Base-by-base conservation (phyloP, 2,888 invertebrate species). In the Oasisia sp. region DNA sequence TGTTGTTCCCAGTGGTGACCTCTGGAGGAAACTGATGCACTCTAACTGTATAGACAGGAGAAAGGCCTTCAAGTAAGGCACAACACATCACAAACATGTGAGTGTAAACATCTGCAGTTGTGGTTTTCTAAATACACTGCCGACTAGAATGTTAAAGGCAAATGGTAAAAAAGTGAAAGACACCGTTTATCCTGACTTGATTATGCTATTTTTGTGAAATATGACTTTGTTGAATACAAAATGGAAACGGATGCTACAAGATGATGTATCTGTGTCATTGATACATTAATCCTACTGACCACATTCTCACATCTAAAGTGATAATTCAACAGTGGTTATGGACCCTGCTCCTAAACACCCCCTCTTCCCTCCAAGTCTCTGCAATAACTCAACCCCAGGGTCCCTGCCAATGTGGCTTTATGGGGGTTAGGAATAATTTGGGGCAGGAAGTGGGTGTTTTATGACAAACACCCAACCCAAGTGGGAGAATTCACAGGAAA, bases 401-500 rank as follows among this genome's bases (percentile, higher is more conserved):
- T 27, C 58, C 58, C 27, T 74, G 7, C 5, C 74, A 5, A 3
- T 74, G 74, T 74, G 74, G 19, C 74, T 74, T 74, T 74, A 74
- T 74, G 74, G 74, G 74, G 12, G 19, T 74, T n/a, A 74, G 7
- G 27, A 19, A 27, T 27, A 74, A 19, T 74, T 27, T 19, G 74
- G 74, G 74, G 74, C 74, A 74, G 74, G 74, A 74, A 74, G 27
- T 74, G 74, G 74, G 27, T 74, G n/a, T 74, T 74, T 74, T 74
- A 74, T 74, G 74, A 74, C 74, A 74, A 74, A 74, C 74, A 74
- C 27, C 74, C 74, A 74, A 19, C 27, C 74, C n/a, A 74, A 74
- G 74, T 74, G 74, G 74, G 50, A 50, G 12, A 50, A 50, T 8
- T 50, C 12, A 50, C 50, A 50, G 50, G 50, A 50, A 27, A 74